Evolutionary conservation across 2,888 invertebrate species (phyloP).

Genomic region (Pollenia griseotomentosa): DNA sequence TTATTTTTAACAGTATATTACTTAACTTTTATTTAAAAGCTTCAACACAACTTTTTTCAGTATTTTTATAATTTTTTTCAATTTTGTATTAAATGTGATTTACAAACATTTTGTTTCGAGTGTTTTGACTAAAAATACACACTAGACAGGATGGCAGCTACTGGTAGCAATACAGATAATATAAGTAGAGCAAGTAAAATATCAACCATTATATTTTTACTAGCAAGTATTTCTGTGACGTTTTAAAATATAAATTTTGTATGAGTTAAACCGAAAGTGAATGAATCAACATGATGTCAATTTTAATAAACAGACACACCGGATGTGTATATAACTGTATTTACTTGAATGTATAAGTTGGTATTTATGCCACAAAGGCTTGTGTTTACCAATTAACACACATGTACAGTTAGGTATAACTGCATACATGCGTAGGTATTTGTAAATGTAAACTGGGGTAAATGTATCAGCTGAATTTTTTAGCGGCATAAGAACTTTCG

Average conservation of each 20-base stretch:
- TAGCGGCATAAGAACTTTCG: too few relatives aligned
- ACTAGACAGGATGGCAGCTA: slow-evolving; percentile 6
- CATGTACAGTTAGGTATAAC: background rate
- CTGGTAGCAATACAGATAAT: background rate
- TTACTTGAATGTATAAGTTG: background rate
- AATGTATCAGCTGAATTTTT: too few relatives aligned
- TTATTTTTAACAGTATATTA: too few relatives aligned
- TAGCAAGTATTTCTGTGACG: background rate
- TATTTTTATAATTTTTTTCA: too few relatives aligned
- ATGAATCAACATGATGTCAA: background rate
- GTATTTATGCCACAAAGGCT: background rate
- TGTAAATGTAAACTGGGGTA: too few relatives aligned
- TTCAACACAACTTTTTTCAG: too few relatives aligned
- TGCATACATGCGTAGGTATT: background rate
- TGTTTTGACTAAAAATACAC: background rate
- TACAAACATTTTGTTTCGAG: background rate
- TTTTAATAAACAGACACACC: slow-evolving; percentile 10
- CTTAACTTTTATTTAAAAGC: too few relatives aligned
- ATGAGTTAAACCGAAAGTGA: background rate
- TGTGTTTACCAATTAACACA: background rate
- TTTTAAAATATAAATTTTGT: slow-evolving; percentile 16
- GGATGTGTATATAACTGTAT: background rate
- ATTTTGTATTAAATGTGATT: too few relatives aligned
- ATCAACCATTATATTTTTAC: background rate
- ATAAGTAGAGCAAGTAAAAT: background rate